Evolutionary conservation across 2,888 invertebrate genomes (phyloP).

Genomic region (Epicampocera succincta): DNA sequence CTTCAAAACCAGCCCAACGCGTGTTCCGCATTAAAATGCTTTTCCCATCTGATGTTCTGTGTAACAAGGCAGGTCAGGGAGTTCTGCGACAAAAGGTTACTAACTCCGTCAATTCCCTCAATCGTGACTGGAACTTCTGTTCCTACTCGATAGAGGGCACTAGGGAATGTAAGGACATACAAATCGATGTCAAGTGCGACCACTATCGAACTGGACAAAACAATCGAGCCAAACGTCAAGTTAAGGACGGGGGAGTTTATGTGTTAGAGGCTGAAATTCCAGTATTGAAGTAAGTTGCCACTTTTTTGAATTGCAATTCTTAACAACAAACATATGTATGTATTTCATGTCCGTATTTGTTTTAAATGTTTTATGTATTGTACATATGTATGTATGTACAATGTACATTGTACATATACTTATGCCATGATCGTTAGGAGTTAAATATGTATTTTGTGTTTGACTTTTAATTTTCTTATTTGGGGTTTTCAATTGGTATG

Average conservation of each 20-base stretch:
- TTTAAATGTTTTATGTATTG: conserved; percentile 42
- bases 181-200: conserved; percentile 95
- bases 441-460: background rate
- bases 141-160: conserved; percentile 92
- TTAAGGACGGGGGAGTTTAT: conserved; percentile 88
- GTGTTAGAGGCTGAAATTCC: conserved; percentile 91
- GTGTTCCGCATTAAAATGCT: conserved; percentile 96
- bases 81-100: conserved; percentile 94
- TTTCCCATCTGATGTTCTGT: conserved; percentile 97
- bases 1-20: conserved; percentile 94
- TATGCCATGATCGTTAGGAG: background rate
- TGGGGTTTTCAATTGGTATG: conserved; percentile 10
- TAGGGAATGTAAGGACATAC: conserved; percentile 92
- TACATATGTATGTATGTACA: too few species aligned
- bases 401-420: too few species aligned
- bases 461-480: background rate
- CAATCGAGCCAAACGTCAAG: conserved; percentile 86
- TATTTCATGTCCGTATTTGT: conserved; percentile 10
- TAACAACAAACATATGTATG: too few species aligned
- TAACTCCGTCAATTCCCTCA: conserved; percentile 93
- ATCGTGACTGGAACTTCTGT: conserved; percentile 98
- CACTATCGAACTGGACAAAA: conserved; percentile 84
- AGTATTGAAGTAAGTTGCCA: conserved; percentile 89
- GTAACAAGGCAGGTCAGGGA: conserved; percentile 96
- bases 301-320: too few species aligned